Percentiles rank a stretch among this genome's conserved stretches.
phyloP scores from a whole-genome alignment of 2,113 vertebrate genomes.

The Cercocebus atys region DNA sequence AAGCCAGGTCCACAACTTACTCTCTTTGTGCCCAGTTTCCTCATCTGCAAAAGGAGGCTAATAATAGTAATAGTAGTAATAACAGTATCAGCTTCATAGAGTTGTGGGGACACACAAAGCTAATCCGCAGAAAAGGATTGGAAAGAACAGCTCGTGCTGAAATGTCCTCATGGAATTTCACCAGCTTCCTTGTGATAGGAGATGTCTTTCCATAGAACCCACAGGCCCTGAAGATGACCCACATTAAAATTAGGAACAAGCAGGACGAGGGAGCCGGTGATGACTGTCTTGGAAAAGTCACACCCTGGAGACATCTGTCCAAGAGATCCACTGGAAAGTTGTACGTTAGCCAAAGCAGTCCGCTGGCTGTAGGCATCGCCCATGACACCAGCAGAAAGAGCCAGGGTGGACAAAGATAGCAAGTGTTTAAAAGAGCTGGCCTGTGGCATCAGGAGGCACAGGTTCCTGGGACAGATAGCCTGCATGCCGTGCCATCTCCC shows the following conservation, averaged over 20 bases:
- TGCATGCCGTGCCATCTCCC: not conserved
- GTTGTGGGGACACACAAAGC: too few relatives aligned
- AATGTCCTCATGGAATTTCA: accelerated
- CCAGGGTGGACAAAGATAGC: not conserved
- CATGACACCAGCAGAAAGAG: not conserved
- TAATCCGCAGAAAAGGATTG: accelerated
- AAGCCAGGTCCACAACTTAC: not conserved
- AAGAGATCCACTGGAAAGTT: not conserved
- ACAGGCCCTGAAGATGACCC: accelerated
- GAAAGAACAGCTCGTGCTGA: accelerated
- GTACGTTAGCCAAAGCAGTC: accelerated
- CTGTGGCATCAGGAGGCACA: not conserved
- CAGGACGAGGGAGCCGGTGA: not conserved
- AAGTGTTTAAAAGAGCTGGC: not conserved
- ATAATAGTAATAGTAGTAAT: accelerated
- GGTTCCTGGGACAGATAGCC: too few relatives aligned
- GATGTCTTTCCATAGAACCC: not conserved
- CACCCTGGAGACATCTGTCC: not conserved
- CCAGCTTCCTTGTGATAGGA: accelerated
- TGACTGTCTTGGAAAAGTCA: not conserved
- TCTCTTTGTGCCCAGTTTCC: not conserved
- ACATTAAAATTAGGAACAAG: not conserved
- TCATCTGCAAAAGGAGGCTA: not conserved
- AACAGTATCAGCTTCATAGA: accelerated
- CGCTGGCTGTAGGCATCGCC: not conserved